Conservation (phyloP, 1,140 invertebrate genomes). For the Trichonephila inaurata region DNA sequence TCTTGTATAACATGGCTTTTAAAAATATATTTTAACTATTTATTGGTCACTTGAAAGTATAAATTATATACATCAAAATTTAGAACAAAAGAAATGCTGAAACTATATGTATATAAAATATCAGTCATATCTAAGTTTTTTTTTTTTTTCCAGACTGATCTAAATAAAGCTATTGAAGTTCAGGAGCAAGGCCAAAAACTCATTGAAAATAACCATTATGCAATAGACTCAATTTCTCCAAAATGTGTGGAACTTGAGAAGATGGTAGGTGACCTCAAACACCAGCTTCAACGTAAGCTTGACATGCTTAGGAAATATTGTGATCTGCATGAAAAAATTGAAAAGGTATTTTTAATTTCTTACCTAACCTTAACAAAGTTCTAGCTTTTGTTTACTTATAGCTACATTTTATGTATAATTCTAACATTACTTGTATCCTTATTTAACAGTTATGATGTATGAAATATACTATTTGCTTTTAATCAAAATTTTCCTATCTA, state of each 20-base stretch:
- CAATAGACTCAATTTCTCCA: slow-evolving; percentile 92
- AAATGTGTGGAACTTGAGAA: slow-evolving; percentile 94
- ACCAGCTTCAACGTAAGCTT: slow-evolving; percentile 86
- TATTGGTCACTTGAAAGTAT: no score
- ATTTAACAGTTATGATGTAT: no score
- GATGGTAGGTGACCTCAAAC: slow-evolving; percentile 86
- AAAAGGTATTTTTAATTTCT: slow-evolving; percentile 86
- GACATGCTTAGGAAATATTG: slow-evolving; percentile 90
- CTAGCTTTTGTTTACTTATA: neutral
- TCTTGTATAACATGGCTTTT: no score
- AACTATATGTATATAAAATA: no score
- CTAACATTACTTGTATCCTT: no score
- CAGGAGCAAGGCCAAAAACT: slow-evolving; percentile 87
- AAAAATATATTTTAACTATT: no score
- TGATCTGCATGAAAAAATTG: slow-evolving; percentile 94
- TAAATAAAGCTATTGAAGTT: slow-evolving; percentile 89
- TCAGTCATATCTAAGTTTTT: neutral
- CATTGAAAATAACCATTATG: slow-evolving; percentile 88
- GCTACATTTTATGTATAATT: no score
- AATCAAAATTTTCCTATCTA: no score
- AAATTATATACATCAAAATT: no score
- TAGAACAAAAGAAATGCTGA: neutral
- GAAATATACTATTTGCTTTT: no score
- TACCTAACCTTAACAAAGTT: neutral
- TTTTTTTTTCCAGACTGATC: slow-evolving; percentile 84